These are phyloP conservation scores for Muschampia staudingeri DNA, from an alignment of 2,888 invertebrate genomes.

Conservation along the genomic window DNA sequence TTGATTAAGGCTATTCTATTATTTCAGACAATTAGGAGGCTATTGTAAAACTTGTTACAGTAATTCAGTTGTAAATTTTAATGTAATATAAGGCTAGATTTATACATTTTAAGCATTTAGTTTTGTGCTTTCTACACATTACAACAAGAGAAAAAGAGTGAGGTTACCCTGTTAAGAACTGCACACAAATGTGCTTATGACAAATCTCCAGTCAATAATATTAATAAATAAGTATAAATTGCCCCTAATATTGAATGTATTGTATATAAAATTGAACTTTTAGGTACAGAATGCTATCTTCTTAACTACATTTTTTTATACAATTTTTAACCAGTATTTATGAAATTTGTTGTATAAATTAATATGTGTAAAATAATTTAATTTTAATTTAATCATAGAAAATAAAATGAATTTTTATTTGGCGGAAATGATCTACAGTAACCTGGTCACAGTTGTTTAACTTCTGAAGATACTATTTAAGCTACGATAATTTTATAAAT, in stretches of 20 bases:
- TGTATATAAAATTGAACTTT: background rate
- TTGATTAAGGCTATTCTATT: background rate
- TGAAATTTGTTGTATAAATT: background rate
- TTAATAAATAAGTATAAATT: background rate
- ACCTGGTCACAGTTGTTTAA: no score
- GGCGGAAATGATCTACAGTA: no score
- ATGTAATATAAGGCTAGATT: background rate
- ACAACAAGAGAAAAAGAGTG: background rate
- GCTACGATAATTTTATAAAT: no score
- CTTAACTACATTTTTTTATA: background rate
- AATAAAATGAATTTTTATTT: background rate
- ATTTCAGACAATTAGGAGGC: background rate
- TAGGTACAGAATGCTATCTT: background rate
- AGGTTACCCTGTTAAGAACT: slow-evolving; percentile 32
- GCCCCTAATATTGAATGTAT: background rate
- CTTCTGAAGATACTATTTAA: no score
- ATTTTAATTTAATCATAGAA: background rate
- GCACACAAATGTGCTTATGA: slow-evolving; percentile 11
- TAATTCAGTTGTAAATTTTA: no score
- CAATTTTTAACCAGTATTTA: background rate
- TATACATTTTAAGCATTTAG: background rate
- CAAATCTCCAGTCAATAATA: slow-evolving; percentile 9
- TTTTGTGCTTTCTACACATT: background rate
- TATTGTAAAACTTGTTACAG: no score
- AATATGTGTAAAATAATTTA: background rate